These are phyloP conservation scores for Meliscaeva auricollis DNA, from an alignment of 2,888 invertebrate species.

Conservation along the genomic window DNA sequence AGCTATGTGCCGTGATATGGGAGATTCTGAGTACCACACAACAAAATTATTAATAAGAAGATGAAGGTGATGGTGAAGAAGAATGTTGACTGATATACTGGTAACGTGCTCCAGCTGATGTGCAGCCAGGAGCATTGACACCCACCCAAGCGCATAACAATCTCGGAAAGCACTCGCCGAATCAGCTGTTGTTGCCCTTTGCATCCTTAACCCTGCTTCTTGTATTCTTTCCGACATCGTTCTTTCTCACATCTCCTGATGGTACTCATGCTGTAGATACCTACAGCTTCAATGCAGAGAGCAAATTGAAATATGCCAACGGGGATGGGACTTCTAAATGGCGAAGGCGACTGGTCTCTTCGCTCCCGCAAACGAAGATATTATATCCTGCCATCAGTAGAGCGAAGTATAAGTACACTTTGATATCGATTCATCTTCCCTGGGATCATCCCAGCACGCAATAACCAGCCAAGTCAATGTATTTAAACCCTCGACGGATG, in stretches of 20 bases:
- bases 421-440: conserved; percentile 70
- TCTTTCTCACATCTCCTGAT: conserved; percentile 34
- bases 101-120: conserved; percentile 62
- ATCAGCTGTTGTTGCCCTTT: conserved; percentile 72
- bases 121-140: conserved; percentile 43
- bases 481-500: conserved; percentile 65
- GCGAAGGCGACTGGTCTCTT: conserved; percentile 55
- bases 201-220: conserved; percentile 65
- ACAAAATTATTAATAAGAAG: conserved; percentile 12
- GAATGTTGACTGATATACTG: background rate
- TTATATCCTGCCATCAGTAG: conserved; percentile 34
- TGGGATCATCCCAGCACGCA: conserved; percentile 45
- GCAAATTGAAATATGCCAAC: conserved; percentile 50
- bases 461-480: conserved; percentile 42
- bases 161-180: conserved; percentile 19
- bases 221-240: conserved; percentile 28
- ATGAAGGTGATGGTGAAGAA: conserved; percentile 27
- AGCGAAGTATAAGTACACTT: conserved; percentile 48
- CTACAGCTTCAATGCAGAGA: no score
- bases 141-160: conserved; percentile 18
- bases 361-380: conserved; percentile 60
- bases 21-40: conserved; percentile 2
- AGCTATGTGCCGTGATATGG: no score
- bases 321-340: conserved; percentile 16
- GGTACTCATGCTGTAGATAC: background rate